Percentiles rank a stretch among this genome's conserved stretches.
These are phyloP conservation scores for Asbolus verrucosus DNA, from an alignment of 1,140 invertebrate genomes.

Conservation along the genomic window DNA sequence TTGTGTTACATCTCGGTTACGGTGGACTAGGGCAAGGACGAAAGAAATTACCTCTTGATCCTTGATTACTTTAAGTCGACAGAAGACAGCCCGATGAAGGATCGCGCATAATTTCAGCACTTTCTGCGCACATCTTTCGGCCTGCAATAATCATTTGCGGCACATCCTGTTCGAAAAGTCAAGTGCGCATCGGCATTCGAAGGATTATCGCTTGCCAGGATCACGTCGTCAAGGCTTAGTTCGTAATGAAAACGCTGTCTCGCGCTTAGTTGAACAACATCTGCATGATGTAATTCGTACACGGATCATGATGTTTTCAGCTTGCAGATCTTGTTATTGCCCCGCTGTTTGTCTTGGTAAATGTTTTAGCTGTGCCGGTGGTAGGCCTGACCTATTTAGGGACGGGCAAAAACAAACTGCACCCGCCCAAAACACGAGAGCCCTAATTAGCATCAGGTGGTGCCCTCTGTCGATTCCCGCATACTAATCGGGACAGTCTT, in stretches of 20 bases:
- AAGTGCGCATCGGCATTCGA: no score
- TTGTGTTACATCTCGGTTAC: no score
- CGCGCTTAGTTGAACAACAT: slow-evolving; percentile 13
- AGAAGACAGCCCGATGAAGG: no score
- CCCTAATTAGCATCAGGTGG: slow-evolving; percentile 47
- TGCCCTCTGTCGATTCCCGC: background rate
- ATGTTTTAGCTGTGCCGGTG: slow-evolving; percentile 35
- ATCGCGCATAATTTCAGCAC: no score
- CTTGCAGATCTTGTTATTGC: slow-evolving; percentile 24
- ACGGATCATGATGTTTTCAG: slow-evolving; percentile 28
- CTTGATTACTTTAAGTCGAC: no score
- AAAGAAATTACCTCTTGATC: no score
- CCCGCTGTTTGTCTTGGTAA: slow-evolving; percentile 42
- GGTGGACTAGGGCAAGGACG: no score
- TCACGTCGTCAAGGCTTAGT: slow-evolving; percentile 24
- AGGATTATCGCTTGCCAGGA: slow-evolving; percentile 24
- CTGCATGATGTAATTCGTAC: slow-evolving; percentile 21
- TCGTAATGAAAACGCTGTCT: slow-evolving; percentile 30
- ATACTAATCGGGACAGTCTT: slow-evolving; percentile 17
- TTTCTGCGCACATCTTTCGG: no score
- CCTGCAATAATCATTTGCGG: no score
- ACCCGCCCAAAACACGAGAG: slow-evolving; percentile 27
- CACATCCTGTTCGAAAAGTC: no score
- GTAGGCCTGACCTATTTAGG: slow-evolving; percentile 45
- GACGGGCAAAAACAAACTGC: slow-evolving; percentile 47